Evolutionary conservation across 2,888 invertebrate species (phyloP).

Genomic region (Acleris literana): DNA sequence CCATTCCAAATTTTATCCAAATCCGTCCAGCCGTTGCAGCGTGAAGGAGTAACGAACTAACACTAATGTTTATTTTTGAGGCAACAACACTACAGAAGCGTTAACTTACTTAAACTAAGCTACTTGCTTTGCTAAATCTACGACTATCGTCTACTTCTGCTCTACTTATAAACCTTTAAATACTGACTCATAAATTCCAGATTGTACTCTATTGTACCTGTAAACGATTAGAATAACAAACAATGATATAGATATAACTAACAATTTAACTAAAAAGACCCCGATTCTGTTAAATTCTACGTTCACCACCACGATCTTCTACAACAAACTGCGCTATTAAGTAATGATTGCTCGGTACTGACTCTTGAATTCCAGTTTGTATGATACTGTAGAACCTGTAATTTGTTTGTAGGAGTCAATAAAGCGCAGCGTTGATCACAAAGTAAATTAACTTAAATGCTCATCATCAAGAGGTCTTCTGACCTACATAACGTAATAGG

Average conservation of each 20-base stretch:
- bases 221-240: neutral
- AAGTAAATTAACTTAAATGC: too few relatives aligned
- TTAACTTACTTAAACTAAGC: constrained; percentile 14
- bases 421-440: neutral
- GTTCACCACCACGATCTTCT: neutral
- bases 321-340: neutral
- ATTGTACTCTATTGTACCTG: constrained; percentile 24
- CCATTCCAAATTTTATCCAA: too few relatives aligned
- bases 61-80: neutral
- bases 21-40: too few relatives aligned
- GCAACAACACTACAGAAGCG: constrained; percentile 23
- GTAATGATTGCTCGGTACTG: constrained; percentile 52
- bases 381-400: constrained; percentile 64
- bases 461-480: too few relatives aligned
- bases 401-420: constrained; percentile 42
- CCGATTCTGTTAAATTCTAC: neutral
- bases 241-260: neutral
- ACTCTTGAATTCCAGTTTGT: constrained; percentile 64
- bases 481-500: too few relatives aligned
- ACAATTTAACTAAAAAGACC: neutral
- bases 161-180: constrained; percentile 47
- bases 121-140: constrained; percentile 36
- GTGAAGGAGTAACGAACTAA: too few relatives aligned
- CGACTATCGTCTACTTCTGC: constrained; percentile 43
- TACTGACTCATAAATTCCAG: constrained; percentile 60